phyloP scores from a whole-genome alignment of 92 coral and sea anemone genomes.

The Anthopleura xanthogrammica region DNA sequence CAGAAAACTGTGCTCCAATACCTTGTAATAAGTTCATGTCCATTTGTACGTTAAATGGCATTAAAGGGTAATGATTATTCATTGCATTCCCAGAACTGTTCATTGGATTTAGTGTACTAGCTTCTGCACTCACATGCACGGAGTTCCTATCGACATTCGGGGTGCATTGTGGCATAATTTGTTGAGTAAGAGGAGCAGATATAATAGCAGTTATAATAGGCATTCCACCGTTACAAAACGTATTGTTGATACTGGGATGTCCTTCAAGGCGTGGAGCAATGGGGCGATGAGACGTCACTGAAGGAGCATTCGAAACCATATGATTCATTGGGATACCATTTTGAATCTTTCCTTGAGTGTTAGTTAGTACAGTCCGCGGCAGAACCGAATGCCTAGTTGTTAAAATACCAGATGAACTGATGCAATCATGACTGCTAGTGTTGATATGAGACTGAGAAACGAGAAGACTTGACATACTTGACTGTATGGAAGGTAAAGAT shows the following conservation, averaged over 20 bases:
- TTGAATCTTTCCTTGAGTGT: slow-evolving; percentile 4
- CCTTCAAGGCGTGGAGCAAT: slow-evolving; percentile 22
- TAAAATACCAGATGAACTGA: not conserved
- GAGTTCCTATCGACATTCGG: slow-evolving; percentile 15
- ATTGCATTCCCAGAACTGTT: not conserved
- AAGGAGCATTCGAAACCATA: not conserved
- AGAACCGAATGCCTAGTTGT: slow-evolving; percentile 11
- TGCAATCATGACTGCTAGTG: slow-evolving; percentile 2
- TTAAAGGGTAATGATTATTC: slow-evolving; percentile 3
- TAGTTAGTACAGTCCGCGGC: slow-evolving; percentile 9
- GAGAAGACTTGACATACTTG: not conserved
- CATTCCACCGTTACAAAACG: slow-evolving; percentile 7
- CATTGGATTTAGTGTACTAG: not conserved
- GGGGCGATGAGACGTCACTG: slow-evolving; percentile 14
- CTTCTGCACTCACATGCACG: not conserved
- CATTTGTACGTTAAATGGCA: slow-evolving; percentile 20
- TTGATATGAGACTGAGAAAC: slow-evolving; percentile 3
- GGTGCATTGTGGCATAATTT: slow-evolving; percentile 24
- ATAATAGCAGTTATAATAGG: slow-evolving; percentile 38
- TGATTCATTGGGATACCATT: not conserved
- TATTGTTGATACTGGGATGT: not conserved
- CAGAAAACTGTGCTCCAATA: not conserved
- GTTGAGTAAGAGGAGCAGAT: slow-evolving; percentile 28
- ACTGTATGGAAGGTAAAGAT: slow-evolving; percentile 22
- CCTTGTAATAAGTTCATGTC: slow-evolving; percentile 2